These are phyloP conservation scores for Paedocypris sp. DNA, from an alignment of 2,113 vertebrate genomes.

Conservation along the genomic window DNA sequence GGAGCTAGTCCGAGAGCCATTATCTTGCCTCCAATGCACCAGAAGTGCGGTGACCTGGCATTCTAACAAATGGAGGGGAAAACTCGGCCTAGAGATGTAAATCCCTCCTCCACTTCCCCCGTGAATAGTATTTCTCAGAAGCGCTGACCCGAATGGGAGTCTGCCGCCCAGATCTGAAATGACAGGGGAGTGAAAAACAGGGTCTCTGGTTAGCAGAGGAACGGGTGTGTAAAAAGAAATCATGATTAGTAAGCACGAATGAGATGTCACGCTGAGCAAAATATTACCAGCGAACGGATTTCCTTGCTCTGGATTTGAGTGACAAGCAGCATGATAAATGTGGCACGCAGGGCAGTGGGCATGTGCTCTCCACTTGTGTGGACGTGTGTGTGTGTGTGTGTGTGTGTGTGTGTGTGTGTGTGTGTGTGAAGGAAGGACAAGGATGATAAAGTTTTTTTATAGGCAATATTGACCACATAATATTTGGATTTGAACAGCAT, in stretches of 20 bases:
- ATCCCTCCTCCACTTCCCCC: slow-evolving; percentile 71
- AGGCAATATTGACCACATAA: neutral
- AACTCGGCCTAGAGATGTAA: slow-evolving; percentile 80
- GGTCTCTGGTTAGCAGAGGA: slow-evolving; percentile 64
- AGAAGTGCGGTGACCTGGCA: slow-evolving; percentile 81
- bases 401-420: neutral
- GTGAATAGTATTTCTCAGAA: slow-evolving; percentile 72
- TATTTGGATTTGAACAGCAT: neutral
- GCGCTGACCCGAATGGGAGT: slow-evolving; percentile 76
- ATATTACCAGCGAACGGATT: slow-evolving; percentile 79
- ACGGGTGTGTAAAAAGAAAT: slow-evolving; percentile 83
- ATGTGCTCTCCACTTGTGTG: slow-evolving; percentile 7
- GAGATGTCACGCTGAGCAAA: slow-evolving; percentile 77
- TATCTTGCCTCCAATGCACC: slow-evolving; percentile 73
- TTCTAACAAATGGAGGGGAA: slow-evolving; percentile 94
- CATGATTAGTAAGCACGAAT: slow-evolving; percentile 80
- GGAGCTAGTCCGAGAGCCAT: slow-evolving; percentile 70
- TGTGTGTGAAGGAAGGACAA: neutral
- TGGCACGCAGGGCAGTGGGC: slow-evolving; percentile 47
- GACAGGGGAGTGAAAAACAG: slow-evolving; percentile 69
- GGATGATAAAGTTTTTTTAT: too few species aligned
- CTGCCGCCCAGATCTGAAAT: slow-evolving; percentile 76
- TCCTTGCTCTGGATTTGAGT: slow-evolving; percentile 56
- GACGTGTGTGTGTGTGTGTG: neutral
- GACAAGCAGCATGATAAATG: slow-evolving; percentile 63